phyloP scores from a whole-genome alignment of 2,888 invertebrate genomes.

The Sminthurinus aureus region DNA sequence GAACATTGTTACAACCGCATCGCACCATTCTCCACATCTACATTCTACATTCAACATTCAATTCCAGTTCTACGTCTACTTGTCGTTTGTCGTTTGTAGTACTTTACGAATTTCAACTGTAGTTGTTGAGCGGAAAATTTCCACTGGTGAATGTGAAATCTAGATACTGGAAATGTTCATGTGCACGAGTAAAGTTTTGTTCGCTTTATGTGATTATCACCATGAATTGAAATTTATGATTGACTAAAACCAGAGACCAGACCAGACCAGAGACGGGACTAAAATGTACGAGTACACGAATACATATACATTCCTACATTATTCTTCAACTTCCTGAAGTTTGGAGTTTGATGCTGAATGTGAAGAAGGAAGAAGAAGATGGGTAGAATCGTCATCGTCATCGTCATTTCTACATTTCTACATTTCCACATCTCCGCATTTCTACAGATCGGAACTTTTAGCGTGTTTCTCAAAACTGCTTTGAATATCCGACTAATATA shows the following conservation, averaged over 20 bases:
- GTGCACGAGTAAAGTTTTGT: not conserved
- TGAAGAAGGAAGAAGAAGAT: too few relatives aligned
- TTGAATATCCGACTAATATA: not conserved
- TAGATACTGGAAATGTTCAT: not conserved
- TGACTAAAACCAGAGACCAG: not conserved
- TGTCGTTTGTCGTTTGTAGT: not conserved
- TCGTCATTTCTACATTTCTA: too few relatives aligned
- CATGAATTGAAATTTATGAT: constrained; percentile 22
- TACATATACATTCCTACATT: not conserved
- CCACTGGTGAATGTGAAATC: too few relatives aligned
- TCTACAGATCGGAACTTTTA: not conserved
- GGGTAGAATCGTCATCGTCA: too few relatives aligned
- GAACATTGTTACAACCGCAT: too few relatives aligned
- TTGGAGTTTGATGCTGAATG: too few relatives aligned
- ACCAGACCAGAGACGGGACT: not conserved
- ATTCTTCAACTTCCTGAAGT: too few relatives aligned
- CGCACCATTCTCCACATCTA: too few relatives aligned
- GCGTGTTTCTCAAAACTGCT: not conserved
- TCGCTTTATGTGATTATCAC: constrained; percentile 22
- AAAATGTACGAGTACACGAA: not conserved
- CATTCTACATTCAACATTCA: too few relatives aligned
- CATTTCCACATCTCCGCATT: too few relatives aligned
- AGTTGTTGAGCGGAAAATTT: not conserved
- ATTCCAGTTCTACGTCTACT: too few relatives aligned
- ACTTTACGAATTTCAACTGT: not conserved